Evolutionary conservation across 37 sponge, comb jelly and placozoan genomes (phyloP).

Genomic region (Halichondria panicea): DNA sequence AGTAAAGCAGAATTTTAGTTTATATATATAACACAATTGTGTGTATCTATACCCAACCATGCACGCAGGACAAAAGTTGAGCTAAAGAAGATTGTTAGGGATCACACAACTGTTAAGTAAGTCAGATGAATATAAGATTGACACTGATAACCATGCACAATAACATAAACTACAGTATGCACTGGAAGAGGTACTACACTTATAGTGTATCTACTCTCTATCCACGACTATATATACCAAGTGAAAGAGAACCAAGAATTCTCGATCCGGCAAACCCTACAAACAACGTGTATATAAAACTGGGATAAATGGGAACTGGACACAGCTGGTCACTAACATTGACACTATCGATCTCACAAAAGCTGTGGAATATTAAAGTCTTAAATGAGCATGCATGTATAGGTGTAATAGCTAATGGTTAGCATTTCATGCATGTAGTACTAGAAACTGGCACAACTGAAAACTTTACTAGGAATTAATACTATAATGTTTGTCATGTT

Average conservation of each 20-base stretch:
- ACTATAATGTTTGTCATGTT: no score
- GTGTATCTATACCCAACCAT: neutral
- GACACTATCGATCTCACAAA: slow-evolving; percentile 38
- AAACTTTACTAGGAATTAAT: no score
- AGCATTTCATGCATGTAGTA: no score
- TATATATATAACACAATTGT: neutral
- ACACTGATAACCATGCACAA: neutral
- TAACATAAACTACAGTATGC: slow-evolving; percentile 19
- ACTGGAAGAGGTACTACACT: slow-evolving; percentile 44
- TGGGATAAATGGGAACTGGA: slow-evolving; percentile 58
- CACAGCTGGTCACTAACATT: slow-evolving; percentile 17
- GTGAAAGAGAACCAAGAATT: slow-evolving; percentile 51
- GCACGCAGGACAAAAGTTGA: neutral
- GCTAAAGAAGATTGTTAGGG: slow-evolving; percentile 13
- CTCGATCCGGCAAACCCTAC: slow-evolving; percentile 72
- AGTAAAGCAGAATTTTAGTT: neutral
- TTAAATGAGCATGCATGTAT: neutral
- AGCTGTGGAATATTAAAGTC: slow-evolving; percentile 6
- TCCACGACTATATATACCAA: no score
- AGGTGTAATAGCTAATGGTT: no score
- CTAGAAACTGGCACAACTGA: no score
- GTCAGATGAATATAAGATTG: neutral
- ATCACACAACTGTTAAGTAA: slow-evolving; percentile 14
- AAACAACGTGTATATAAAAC: slow-evolving; percentile 71
- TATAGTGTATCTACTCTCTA: neutral